These are phyloP conservation scores for Girardinus metallicus DNA, from an alignment of 2,797 vertebrate genomes.

Conservation along the genomic window DNA sequence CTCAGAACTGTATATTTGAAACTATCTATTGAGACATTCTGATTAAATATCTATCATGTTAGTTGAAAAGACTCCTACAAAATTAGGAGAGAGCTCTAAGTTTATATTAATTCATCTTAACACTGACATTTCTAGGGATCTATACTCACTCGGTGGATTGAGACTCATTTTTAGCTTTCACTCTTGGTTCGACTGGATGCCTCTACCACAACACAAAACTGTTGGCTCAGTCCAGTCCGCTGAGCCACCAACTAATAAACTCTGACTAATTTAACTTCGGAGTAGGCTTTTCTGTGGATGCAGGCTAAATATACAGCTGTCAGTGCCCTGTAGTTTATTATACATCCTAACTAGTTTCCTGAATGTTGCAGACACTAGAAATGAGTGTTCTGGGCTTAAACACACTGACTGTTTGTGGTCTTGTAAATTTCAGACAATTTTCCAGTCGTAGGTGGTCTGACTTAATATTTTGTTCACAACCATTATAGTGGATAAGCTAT, in stretches of 20 bases:
- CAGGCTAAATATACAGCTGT: not conserved
- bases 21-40: not conserved
- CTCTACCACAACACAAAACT: not conserved
- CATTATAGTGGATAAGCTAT: not conserved
- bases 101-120: not conserved
- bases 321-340: not conserved
- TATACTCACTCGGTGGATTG: not conserved
- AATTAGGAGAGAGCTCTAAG: not conserved
- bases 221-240: not conserved
- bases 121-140: not conserved
- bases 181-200: not conserved
- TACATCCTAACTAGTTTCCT: not conserved
- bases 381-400: not conserved
- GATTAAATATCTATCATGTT: not conserved
- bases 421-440: slow-evolving; percentile 1
- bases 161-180: not conserved
- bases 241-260: not conserved
- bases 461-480: not conserved
- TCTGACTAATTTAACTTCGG: not conserved
- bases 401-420: not conserved
- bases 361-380: not conserved
- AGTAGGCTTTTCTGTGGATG: not conserved
- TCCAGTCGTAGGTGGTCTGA: slow-evolving; percentile 2
- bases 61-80: not conserved
- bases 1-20: not conserved